Evolutionary conservation across 1,140 invertebrate species (phyloP), one percentile per base, ranked within the genome.

Genomic region (Drosophila micromelanica): DNA sequence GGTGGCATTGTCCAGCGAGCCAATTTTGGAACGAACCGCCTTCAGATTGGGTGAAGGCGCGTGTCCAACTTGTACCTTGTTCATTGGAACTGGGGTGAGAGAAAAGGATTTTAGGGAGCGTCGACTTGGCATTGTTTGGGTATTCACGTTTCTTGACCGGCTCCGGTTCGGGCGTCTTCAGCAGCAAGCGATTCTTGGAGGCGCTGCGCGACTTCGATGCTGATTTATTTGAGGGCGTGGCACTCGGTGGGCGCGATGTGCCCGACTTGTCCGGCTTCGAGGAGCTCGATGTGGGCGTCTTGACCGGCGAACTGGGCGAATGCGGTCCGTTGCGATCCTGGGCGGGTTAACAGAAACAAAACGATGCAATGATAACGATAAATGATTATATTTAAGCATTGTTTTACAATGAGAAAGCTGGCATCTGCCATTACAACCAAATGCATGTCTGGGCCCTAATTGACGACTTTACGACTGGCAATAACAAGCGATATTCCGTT

Each of bases 31-130:
- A 92, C 95, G 95, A 2, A 98, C 97, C 52, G 96, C 95, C 93
- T 97, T 97, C 43, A 98, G 92, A 92, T 98, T 98, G 20, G 98
- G 97, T 20, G 97, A 97, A 43, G 97, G 96, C 5, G 97, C 96
- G 60, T 95, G 94, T 48, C 97, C 97, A 7, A 98, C 97, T 94
- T 98, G 96, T 78, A 98, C 92, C 94, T 98, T 98, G 91, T 98
- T 98, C 96, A 98, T 98, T 57, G 97, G 97, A 73, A 98, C 92
- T 94, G 96, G 0, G 6, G 94, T 96, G 0, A 9, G 9, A 13
- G 6, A n/a, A 11, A 40, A 1, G 27, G 11, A 3, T n/a, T 17
- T n/a, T 17, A 5, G 1, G 0, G 0, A 15, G n/a, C 11, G 17
- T 13, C 9, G 9, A 11, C 13, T 1, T 6, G 30, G 30, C 20